phyloP scores from a whole-genome alignment of 1,140 invertebrate genomes.

The Tetragonula clypearis region DNA sequence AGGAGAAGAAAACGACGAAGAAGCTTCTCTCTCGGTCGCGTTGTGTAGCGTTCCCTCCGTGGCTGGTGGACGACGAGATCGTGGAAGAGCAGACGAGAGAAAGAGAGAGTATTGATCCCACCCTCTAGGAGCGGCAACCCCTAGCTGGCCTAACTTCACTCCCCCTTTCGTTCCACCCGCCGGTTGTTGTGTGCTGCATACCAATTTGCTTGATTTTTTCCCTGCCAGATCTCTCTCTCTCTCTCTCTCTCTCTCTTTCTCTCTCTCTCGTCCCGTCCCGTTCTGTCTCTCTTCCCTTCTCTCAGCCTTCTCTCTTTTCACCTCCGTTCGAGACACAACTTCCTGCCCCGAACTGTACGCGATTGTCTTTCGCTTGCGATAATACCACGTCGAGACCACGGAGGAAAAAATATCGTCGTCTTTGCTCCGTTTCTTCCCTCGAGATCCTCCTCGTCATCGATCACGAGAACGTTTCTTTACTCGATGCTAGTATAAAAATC shows the following conservation, averaged over 20 bases:
- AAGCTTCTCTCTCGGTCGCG: conserved; percentile 30
- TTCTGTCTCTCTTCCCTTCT: conserved; percentile 73
- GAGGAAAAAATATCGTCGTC: background rate
- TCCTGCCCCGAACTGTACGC: conserved; percentile 21
- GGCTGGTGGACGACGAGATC: conserved; percentile 52
- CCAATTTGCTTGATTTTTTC: conserved; percentile 82
- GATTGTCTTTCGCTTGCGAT: conserved; percentile 25
- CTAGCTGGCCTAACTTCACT: conserved; percentile 78
- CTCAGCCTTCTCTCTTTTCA: conserved; percentile 16
- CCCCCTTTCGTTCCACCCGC: conserved; percentile 72
- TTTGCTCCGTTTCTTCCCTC: background rate
- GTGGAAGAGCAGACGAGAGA: conserved; percentile 74
- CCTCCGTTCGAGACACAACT: conserved; percentile 30
- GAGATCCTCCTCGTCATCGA: background rate
- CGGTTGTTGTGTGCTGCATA: conserved; percentile 81
- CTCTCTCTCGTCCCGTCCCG: conserved; percentile 51
- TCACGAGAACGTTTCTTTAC: conserved; percentile 1
- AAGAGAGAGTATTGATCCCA: conserved; percentile 81
- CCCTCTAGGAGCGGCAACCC: conserved; percentile 75
- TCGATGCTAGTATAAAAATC: background rate
- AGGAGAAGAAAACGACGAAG: conserved; percentile 31
- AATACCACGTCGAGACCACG: background rate
- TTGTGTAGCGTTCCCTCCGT: background rate
- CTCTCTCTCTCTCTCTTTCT: background rate
- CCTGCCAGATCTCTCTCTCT: conserved; percentile 52